A percentile compares a stretch with the other conserved stretches of the same genome.
These are phyloP conservation scores for Crotalus adamanteus DNA, from an alignment of 2,797 vertebrate species.

Conservation along the genomic window DNA sequence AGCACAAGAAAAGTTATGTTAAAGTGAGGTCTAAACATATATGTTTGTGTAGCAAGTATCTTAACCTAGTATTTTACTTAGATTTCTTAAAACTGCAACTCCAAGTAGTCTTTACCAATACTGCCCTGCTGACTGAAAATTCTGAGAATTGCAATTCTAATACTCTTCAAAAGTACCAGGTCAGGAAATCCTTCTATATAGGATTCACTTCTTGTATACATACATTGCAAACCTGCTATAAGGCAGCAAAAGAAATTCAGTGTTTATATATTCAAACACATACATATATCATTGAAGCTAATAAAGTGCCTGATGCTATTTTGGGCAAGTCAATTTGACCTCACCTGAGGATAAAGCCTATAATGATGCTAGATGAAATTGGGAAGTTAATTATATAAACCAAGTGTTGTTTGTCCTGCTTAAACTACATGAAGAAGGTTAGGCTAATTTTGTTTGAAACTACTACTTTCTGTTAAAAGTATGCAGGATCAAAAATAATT, in stretches of 20 bases:
- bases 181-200: neutral
- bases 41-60: neutral
- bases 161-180: neutral
- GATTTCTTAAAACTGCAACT: neutral
- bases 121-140: neutral
- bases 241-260: neutral
- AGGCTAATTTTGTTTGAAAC: slow-evolving; percentile 28
- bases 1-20: neutral
- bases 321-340: slow-evolving; percentile 1
- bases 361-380: slow-evolving; percentile 29
- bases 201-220: neutral
- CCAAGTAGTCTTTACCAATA: neutral
- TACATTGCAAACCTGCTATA: neutral
- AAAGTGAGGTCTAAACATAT: neutral
- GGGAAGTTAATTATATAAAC: slow-evolving; percentile 14
- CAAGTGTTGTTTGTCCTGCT: slow-evolving; percentile 3
- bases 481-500: slow-evolving; percentile 6
- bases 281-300: neutral
- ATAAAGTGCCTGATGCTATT: slow-evolving; percentile 19
- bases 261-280: neutral
- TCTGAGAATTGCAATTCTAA: neutral
- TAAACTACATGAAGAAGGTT: slow-evolving; percentile 19
- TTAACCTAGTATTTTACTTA: neutral
- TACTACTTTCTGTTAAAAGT: neutral
- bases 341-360: slow-evolving; percentile 29